Evolutionary conservation across 2,113 vertebrate genomes (phyloP).

Genomic region (Rhea pennata): DNA sequence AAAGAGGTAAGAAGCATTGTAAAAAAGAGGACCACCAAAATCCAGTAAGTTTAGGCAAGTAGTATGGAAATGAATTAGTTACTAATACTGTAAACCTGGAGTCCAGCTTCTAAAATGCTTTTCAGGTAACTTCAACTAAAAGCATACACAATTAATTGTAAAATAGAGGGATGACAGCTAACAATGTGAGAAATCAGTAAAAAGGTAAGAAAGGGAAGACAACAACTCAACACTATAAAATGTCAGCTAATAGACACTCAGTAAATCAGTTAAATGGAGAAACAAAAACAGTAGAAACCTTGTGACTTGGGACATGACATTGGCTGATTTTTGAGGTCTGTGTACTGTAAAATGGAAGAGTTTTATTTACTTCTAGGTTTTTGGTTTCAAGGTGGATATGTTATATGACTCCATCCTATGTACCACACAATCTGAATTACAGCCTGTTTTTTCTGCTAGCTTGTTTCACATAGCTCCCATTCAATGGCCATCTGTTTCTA

Average conservation of each 20-base stretch:
- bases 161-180: neutral
- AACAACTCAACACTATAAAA: neutral
- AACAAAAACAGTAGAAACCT: neutral
- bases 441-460: neutral
- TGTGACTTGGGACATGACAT: neutral
- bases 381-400: neutral
- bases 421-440: neutral
- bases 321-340: neutral
- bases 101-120: neutral
- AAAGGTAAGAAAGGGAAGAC: neutral
- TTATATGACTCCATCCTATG: neutral
- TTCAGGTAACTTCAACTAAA: neutral
- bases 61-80: neutral
- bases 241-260: fast-evolving
- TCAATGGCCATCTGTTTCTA: neutral
- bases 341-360: neutral
- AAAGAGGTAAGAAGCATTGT: neutral
- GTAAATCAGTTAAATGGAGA: neutral
- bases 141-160: neutral
- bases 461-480: neutral
- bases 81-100: neutral
- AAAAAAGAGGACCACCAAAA: neutral
- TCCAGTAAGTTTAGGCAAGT: neutral
- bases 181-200: neutral
- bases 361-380: neutral